Conservation (phyloP, 1,140 invertebrate genomes). For the Harlomillsia oculata region DNA sequence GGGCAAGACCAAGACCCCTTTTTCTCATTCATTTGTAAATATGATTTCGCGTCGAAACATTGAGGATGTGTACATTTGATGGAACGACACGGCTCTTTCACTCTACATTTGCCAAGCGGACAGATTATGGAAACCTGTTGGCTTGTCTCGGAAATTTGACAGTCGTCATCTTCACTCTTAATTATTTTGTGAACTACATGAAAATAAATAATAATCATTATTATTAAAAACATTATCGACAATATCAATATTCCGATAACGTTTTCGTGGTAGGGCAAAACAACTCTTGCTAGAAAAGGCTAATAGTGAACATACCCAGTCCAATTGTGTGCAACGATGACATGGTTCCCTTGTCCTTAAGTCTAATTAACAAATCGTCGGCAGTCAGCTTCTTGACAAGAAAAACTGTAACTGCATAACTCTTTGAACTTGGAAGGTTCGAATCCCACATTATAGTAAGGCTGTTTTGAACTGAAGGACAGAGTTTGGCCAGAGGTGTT, state of each 20-base stretch:
- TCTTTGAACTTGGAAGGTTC: too few relatives aligned
- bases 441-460: constrained; percentile 85
- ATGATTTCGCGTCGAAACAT: constrained; percentile 92
- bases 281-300: too few relatives aligned
- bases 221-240: too few relatives aligned
- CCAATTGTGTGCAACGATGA: constrained; percentile 81
- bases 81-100: constrained; percentile 79
- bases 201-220: too few relatives aligned
- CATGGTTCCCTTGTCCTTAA: constrained; percentile 76
- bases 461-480: constrained; percentile 73
- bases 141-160: constrained; percentile 88
- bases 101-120: constrained; percentile 88
- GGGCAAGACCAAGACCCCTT: constrained; percentile 98
- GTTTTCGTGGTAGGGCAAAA: too few relatives aligned
- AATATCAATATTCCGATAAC: too few relatives aligned
- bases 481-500: constrained; percentile 77
- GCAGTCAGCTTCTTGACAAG: constrained; percentile 80
- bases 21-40: constrained; percentile 95
- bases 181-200: constrained; percentile 76
- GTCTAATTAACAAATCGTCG: constrained; percentile 62
- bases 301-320: constrained; percentile 65
- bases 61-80: constrained; percentile 89
- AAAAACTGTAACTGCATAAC: constrained; percentile 64
- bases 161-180: constrained; percentile 75
- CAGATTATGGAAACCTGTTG: constrained; percentile 77